Evolutionary conservation across 2,113 vertebrate genomes (phyloP).

Genomic region (Pomatorhinus ruficollis): DNA sequence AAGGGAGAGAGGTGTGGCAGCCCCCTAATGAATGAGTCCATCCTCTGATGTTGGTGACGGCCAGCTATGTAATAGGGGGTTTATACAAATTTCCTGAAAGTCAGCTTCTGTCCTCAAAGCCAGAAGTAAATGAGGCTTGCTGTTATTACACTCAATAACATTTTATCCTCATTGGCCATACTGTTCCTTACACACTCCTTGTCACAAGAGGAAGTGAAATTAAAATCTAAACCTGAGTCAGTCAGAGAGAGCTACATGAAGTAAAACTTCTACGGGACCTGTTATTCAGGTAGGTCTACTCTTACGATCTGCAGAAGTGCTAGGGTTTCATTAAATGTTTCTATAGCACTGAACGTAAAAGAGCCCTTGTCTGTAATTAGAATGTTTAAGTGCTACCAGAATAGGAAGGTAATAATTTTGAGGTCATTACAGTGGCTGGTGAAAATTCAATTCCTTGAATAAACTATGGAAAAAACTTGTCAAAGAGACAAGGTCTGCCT

Average conservation of each 20-base stretch:
- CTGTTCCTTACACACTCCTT: neutral
- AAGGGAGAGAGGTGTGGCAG: neutral
- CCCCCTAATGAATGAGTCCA: neutral
- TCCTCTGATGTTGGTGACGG: neutral
- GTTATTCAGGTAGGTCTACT: neutral
- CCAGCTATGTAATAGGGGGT: neutral
- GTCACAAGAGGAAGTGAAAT: neutral
- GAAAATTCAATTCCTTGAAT: conserved; percentile 11
- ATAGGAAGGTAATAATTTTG: neutral
- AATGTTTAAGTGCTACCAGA: neutral
- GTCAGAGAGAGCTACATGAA: neutral
- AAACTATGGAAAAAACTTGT: neutral
- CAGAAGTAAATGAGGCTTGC: neutral
- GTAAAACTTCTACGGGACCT: neutral
- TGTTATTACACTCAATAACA: neutral
- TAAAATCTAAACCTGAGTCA: neutral
- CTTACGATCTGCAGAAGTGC: neutral
- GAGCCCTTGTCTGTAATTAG: neutral
- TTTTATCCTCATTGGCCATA: neutral
- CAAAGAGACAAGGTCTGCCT: neutral
- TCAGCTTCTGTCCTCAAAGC: neutral
- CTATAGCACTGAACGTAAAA: neutral
- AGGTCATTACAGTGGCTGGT: neutral
- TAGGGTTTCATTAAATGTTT: conserved; percentile 6
- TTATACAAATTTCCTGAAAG: neutral